Base-by-base conservation (phyloP, 2,888 invertebrate species). In the Cinara cedri region DNA sequence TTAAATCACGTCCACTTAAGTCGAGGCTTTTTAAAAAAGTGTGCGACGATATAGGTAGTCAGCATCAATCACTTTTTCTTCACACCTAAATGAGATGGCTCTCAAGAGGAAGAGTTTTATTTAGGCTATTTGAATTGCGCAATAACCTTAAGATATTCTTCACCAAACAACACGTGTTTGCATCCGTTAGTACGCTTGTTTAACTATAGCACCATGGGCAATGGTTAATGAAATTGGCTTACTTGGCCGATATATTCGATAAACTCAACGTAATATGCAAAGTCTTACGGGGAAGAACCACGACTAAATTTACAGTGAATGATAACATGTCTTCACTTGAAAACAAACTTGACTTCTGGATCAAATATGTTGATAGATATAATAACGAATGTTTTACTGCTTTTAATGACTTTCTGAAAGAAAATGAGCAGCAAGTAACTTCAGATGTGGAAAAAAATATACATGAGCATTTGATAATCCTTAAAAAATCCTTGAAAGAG, bases 1-100 rank as follows among this genome's bases (percentile, higher is more conserved):
- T 82, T 26, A 83, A 83, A 71, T 74, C 80, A 54, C 82, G 74
- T 68, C 76, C 82, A 26, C 60, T 78, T 54, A 72, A 83, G 49
- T 60, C 78, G 1, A 70, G 81, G 60, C 74, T 82, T 24, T 83
- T 83, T 72, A 82, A 82, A 82, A 72, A 62, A 57, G n/a, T n/a
- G n/a, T n/a, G n/a, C n/a, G n/a, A n/a, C n/a, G 75, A 83, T 51
- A 81, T 83, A 65, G 76, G 78, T 49, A 80, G 81, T 80, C 42
- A 60, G 16, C 81, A 82, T 68, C 19, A 63, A 65, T n/a, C 49
- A 72, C 55, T 65, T 82, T 14, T 75, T 82, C 72, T 81, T 24
- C 82, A 82, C 72, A 82, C 81, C 3, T 70, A 82, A 76, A 81
- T 82, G 16, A 60, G 82, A 62, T 82, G 82, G 82, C 66, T 82